Evolutionary conservation across 2,888 invertebrate genomes (phyloP).

Genomic region (Scaptomyza cyrtandrae): DNA sequence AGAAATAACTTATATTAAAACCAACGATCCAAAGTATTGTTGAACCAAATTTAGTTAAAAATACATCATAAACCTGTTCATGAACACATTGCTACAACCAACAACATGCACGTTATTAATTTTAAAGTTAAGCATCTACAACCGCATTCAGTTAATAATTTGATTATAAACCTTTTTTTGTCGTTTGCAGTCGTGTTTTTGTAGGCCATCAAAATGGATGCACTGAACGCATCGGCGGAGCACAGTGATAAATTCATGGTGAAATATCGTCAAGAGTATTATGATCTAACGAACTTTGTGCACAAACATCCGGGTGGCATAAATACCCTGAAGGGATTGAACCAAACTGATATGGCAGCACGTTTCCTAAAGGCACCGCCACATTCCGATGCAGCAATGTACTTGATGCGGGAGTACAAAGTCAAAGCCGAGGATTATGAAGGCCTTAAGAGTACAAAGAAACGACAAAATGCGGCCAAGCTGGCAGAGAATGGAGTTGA

Average conservation of each 20-base stretch:
- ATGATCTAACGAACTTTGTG: conserved; percentile 88
- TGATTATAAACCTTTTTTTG: conserved; percentile 1
- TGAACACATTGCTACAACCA: background rate
- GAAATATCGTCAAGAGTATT: conserved; percentile 85
- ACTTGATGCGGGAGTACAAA: conserved; percentile 83
- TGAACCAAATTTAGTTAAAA: background rate
- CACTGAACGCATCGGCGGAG: conserved; percentile 24
- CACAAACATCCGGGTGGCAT: conserved; percentile 91
- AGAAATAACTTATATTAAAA: no score
- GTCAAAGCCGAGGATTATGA: conserved; percentile 40
- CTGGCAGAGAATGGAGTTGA: conserved; percentile 47
- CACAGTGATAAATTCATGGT: conserved; percentile 75
- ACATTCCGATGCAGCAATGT: conserved; percentile 84
- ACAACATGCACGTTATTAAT: conserved; percentile 26
- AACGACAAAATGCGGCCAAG: background rate
- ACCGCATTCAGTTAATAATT: background rate
- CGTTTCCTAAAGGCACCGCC: conserved; percentile 82
- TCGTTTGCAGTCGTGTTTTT: conserved; percentile 48
- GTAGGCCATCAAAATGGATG: conserved; percentile 44
- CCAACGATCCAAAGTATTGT: no score
- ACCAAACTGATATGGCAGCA: conserved; percentile 79
- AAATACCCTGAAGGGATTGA: conserved; percentile 86
- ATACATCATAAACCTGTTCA: background rate
- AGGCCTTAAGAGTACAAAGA: conserved; percentile 3
- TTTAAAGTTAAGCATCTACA: conserved; percentile 44